phyloP scores from a whole-genome alignment of 2,797 vertebrate genomes.

The Trematomus bernacchii region DNA sequence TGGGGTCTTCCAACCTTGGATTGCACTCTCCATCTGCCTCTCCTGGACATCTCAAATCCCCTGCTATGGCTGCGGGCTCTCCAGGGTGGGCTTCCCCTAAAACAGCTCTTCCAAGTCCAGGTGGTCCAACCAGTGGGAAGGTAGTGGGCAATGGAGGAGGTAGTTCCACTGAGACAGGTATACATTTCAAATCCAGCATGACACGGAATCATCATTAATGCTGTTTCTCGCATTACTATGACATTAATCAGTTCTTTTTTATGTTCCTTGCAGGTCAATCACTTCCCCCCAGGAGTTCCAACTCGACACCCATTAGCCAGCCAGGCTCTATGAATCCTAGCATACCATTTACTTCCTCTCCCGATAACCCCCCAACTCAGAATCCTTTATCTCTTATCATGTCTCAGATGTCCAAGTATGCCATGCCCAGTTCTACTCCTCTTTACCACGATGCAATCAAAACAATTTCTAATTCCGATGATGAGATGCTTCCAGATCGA shows the following conservation, averaged over 20 bases:
- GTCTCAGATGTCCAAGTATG: conserved; percentile 99
- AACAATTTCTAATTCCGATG: conserved; percentile 97
- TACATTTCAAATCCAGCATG: conserved; percentile 62
- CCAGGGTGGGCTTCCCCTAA: conserved; percentile 93
- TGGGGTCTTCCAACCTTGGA: conserved; percentile 90
- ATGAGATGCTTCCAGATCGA: conserved; percentile 94
- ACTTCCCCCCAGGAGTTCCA: conserved; percentile 89
- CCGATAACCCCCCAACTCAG: conserved; percentile 91
- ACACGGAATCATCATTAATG: not conserved
- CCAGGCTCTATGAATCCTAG: conserved; percentile 89
- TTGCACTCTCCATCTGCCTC: conserved; percentile 93
- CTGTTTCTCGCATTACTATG: conserved; percentile 11
- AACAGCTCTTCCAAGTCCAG: conserved; percentile 93
- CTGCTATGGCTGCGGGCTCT: conserved; percentile 91
- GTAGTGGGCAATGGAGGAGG: conserved; percentile 81
- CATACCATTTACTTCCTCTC: conserved; percentile 92
- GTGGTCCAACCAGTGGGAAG: conserved; percentile 84
- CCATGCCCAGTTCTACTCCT: conserved; percentile 97
- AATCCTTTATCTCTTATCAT: conserved; percentile 98
- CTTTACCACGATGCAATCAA: conserved; percentile 99
- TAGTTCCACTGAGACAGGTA: conserved; percentile 91
- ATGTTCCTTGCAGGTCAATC: conserved; percentile 78
- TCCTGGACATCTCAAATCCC: conserved; percentile 93
- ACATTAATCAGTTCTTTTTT: conserved; percentile 10
- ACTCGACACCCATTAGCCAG: conserved; percentile 90